Percentiles rank a stretch among this genome's conserved stretches.
Conservation (phyloP, 2,113 vertebrate genomes). For the Laterallus jamaicensis region DNA sequence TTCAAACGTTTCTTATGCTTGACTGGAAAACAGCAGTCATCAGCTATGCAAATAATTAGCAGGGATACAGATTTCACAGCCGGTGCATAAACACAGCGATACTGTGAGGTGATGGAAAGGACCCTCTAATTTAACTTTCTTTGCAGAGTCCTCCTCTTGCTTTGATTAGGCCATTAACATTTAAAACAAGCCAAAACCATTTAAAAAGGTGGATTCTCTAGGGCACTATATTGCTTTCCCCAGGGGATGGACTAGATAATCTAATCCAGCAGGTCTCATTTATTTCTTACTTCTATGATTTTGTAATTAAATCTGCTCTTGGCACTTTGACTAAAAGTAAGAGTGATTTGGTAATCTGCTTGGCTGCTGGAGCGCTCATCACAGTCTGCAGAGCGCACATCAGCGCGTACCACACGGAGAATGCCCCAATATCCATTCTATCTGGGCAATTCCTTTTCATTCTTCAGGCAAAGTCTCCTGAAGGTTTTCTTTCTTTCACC, state of each 20-base stretch:
- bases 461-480: background rate
- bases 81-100: background rate
- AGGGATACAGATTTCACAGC: conserved; percentile 6
- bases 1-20: conserved; percentile 48
- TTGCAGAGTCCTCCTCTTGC: background rate
- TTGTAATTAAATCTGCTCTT: conserved; percentile 59
- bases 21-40: conserved; percentile 30
- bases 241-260: conserved; percentile 8
- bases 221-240: conserved; percentile 15
- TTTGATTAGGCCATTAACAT: conserved; percentile 37
- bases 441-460: background rate
- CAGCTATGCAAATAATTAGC: conserved; percentile 8
- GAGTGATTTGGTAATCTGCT: conserved; percentile 46
- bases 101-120: conserved; percentile 2
- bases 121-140: conserved; percentile 15
- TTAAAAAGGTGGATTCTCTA: background rate
- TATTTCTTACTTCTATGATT: conserved; percentile 57
- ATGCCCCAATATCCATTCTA: background rate
- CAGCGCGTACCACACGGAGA: background rate
- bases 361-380: background rate
- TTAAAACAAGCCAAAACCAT: conserved; percentile 32
- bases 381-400: background rate
- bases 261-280: conserved; percentile 53
- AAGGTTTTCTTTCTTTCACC: background rate
- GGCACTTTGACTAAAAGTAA: conserved; percentile 50